These are phyloP conservation scores for Metopolophium dirhodum DNA, from an alignment of 1,140 invertebrate species.

Conservation along the genomic window DNA sequence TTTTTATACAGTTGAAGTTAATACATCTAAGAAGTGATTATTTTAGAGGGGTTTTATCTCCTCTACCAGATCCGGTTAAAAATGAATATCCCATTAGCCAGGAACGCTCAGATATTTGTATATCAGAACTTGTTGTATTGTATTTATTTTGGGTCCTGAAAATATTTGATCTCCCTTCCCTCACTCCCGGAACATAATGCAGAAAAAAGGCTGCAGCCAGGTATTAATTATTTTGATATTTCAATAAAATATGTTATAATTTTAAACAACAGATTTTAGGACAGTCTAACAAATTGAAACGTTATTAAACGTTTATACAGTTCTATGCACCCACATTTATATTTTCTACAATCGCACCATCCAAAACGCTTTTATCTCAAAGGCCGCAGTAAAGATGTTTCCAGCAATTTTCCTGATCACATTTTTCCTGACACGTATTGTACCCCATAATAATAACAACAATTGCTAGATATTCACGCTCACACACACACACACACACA, in stretches of 20 bases:
- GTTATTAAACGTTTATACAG: not conserved
- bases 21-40: not conserved
- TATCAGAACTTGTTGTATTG: too few species aligned
- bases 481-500: not conserved
- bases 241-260: too few species aligned
- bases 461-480: not conserved
- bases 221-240: not conserved
- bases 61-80: too few species aligned
- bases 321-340: not conserved
- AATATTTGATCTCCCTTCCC: too few species aligned
- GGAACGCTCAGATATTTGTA: too few species aligned
- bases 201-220: too few species aligned
- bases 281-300: not conserved
- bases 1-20: not conserved
- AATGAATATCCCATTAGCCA: too few species aligned
- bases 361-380: constrained; percentile 15
- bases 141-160: too few species aligned
- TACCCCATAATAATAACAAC: constrained; percentile 32
- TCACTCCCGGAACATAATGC: too few species aligned
- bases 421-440: constrained; percentile 4
- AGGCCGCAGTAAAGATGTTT: not conserved
- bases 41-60: too few species aligned
- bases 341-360: not conserved
- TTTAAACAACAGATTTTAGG: not conserved
- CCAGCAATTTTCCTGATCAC: constrained; percentile 8